These are phyloP conservation scores for Euclidia mi DNA, from an alignment of 2,888 invertebrate species.

Conservation along the genomic window DNA sequence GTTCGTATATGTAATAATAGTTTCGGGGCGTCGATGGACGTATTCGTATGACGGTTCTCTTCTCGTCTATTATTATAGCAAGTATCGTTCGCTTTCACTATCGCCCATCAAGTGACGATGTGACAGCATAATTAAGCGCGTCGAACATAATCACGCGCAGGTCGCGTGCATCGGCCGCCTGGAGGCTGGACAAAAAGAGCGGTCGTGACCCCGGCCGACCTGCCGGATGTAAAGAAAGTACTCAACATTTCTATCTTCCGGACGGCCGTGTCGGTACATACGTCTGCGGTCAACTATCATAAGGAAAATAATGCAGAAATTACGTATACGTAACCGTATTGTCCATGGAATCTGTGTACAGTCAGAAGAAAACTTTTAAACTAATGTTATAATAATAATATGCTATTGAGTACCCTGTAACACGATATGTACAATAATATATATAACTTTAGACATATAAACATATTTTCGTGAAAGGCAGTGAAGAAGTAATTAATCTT, in stretches of 20 bases:
- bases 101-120: slow-evolving; percentile 84
- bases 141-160: slow-evolving; percentile 83
- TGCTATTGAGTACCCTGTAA: no score
- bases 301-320: slow-evolving; percentile 23
- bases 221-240: slow-evolving; percentile 89
- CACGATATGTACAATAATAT: no score
- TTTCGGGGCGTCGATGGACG: slow-evolving; percentile 31
- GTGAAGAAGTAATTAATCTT: no score
- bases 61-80: slow-evolving; percentile 77
- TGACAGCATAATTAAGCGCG: slow-evolving; percentile 89
- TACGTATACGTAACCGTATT: background rate
- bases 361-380: slow-evolving; percentile 1
- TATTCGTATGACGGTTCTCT: slow-evolving; percentile 54
- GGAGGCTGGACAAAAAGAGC: slow-evolving; percentile 80
- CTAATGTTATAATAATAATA: no score
- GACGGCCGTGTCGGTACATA: slow-evolving; percentile 41
- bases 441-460: no score
- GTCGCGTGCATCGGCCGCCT: slow-evolving; percentile 73
- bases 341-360: background rate
- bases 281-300: slow-evolving; percentile 43
- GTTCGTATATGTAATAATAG: slow-evolving; percentile 52
- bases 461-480: no score
- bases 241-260: slow-evolving; percentile 71
- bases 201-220: slow-evolving; percentile 83
- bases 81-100: slow-evolving; percentile 85